A percentile compares a stretch with the other conserved stretches of the same genome.
Conservation (phyloP, 2,113 vertebrate species). For the Oceanodroma tethys region DNA sequence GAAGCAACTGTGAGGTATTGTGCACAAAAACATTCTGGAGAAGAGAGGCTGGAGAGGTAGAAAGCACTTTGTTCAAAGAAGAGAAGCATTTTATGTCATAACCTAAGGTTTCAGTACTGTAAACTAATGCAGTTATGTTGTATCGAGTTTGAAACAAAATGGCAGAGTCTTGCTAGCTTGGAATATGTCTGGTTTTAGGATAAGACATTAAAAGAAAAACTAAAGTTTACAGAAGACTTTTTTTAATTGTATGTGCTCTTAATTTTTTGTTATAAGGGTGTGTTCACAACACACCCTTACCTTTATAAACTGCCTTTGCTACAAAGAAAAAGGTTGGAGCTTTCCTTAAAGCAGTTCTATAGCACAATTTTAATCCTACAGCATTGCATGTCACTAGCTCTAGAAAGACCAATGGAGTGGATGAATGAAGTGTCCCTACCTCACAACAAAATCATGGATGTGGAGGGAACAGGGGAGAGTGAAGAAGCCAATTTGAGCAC, state of each 20-base stretch:
- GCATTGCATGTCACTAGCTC: not conserved
- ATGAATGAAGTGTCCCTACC: not conserved
- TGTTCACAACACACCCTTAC: not conserved
- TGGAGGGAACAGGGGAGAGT: not conserved
- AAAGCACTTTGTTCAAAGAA: not conserved
- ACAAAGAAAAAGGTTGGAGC: not conserved
- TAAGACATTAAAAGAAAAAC: not conserved
- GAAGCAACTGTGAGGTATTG: not conserved
- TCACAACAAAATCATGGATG: not conserved
- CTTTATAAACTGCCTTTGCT: not conserved
- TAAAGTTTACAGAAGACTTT: not conserved
- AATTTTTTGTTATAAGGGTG: not conserved
- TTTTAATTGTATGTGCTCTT: not conserved
- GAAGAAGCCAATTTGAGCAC: not conserved
- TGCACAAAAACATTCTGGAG: not conserved
- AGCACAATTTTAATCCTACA: not conserved
- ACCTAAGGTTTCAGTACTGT: not conserved
- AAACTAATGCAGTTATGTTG: not conserved
- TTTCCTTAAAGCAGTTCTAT: not conserved
- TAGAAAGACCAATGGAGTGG: not conserved
- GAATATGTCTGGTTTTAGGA: not conserved
- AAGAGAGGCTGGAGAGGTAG: not conserved
- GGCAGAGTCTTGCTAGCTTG: not conserved
- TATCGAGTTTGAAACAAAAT: not conserved
- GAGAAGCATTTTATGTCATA: rapidly evolving